These are phyloP conservation scores for Paradoxurus hermaphroditus DNA, from an alignment of 2,113 vertebrate species.

Conservation along the genomic window DNA sequence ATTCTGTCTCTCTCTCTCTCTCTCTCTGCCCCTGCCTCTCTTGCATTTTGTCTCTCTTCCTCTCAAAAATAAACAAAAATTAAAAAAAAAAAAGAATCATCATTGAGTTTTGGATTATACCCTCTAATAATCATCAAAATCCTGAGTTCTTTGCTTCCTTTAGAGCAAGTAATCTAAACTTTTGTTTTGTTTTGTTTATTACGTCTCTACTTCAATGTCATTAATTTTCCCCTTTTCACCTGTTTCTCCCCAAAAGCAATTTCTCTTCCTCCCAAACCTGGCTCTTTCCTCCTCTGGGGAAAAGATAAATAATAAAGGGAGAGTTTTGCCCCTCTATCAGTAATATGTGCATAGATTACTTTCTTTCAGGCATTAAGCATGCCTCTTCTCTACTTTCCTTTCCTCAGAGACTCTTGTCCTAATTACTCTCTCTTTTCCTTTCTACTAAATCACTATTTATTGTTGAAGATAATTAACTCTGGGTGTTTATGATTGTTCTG, in stretches of 20 bases:
- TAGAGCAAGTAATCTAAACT: background rate
- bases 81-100: background rate
- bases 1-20: too few species aligned
- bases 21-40: too few species aligned
- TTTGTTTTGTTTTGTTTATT: background rate
- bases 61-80: too few species aligned
- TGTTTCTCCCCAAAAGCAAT: background rate
- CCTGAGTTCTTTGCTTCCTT: background rate
- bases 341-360: background rate
- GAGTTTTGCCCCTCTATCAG: background rate
- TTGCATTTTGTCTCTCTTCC: too few species aligned
- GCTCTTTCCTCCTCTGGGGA: background rate
- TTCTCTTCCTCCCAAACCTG: background rate
- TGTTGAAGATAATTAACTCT: constrained; percentile 18
- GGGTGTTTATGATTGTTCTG: background rate
- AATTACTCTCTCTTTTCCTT: constrained; percentile 43
- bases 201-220: background rate
- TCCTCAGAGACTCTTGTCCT: constrained; percentile 26
- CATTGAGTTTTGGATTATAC: background rate
- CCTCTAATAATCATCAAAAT: background rate
- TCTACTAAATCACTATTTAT: background rate
- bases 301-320: background rate
- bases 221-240: background rate
- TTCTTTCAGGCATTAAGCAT: background rate
- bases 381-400: background rate